Evolutionary conservation across 2,797 vertebrate species (phyloP), one percentile per base, ranked within the genome.

Genomic region (Vireo griseus): DNA sequence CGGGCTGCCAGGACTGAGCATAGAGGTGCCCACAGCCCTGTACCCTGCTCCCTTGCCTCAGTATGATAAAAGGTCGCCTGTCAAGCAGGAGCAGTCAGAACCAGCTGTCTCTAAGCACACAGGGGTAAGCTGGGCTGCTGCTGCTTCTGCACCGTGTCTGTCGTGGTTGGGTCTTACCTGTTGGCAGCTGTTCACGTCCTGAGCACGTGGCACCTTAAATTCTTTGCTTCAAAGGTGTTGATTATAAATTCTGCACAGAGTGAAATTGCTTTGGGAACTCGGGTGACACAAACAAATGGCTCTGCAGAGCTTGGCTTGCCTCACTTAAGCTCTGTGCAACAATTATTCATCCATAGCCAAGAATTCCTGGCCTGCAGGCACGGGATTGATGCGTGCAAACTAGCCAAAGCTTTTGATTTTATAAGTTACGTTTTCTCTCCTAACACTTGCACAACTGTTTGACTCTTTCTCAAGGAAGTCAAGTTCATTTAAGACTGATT

Each of bases 21-120:
- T 98, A 28, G 99, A 99, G 80, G 98, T 99, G 98, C 99, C 99
- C 0, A 8, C 94, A 6, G 98, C 99, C 74, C 97, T 99, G 58
- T 99, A 99, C 97, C 99, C 99, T 2, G 97, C 99, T 18, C 98
- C 98, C 2, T 98, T 99, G 39, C 98, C 99, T 59, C 99, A 99
- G 94, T 99, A 99, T 2, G 99, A 99, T 73, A 97, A 97, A 35
- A 92, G 97, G 44, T 96, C 98, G 0, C 87, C 98, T 11, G 16
- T 85, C 73, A 98, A 98, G 88, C 91, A 97, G 10, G 98, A 99
- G 24, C 95, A 96, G 5, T 86, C 94, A 6, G 98, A 99, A 63
- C 19, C 94, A 5, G 65, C 69, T 18, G 1, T 73, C 51, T 57
- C 54, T 3, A 97, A 96, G 62, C 96, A 92, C 16, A 10, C 88